These are phyloP conservation scores for Tuta absoluta DNA, from an alignment of 2,888 invertebrate species.

Conservation along the genomic window DNA sequence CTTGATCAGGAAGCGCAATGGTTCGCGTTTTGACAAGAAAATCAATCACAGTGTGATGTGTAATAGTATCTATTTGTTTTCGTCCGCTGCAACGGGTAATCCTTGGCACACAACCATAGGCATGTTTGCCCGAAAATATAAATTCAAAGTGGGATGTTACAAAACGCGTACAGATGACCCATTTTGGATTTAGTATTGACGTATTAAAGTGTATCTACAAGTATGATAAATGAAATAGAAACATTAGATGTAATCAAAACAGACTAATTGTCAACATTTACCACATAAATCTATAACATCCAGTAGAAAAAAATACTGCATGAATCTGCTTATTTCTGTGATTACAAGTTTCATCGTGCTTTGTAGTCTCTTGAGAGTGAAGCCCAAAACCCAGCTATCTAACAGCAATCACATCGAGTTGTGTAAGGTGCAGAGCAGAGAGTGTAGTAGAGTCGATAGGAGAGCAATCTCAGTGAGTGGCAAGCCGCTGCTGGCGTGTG, in stretches of 20 bases:
- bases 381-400: conserved; percentile 1
- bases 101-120: conserved; percentile 72
- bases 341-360: conserved; percentile 1
- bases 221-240: not conserved
- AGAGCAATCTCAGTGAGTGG: conserved; percentile 66
- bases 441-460: conserved; percentile 27
- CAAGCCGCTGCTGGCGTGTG: conserved; percentile 49
- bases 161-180: not conserved
- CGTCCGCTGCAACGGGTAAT: conserved; percentile 73
- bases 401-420: conserved; percentile 17
- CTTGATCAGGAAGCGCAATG: conserved; percentile 40
- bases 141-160: conserved; percentile 14
- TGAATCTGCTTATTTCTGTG: not conserved
- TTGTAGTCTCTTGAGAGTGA: conserved; percentile 3
- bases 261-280: not conserved
- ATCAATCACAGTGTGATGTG: conserved; percentile 69
- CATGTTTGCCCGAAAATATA: conserved; percentile 70
- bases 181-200: not conserved
- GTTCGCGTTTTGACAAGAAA: conserved; percentile 51
- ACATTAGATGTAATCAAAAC: not conserved
- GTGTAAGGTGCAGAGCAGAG: conserved; percentile 17
- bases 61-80: conserved; percentile 72
- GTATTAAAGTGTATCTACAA: not conserved
- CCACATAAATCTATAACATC: not conserved
- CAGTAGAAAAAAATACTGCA: not conserved